Evolutionary conservation across 2,797 vertebrate species (phyloP), one percentile per base, ranked within the genome.

Genomic region (Dendrocincla fuliginosa): DNA sequence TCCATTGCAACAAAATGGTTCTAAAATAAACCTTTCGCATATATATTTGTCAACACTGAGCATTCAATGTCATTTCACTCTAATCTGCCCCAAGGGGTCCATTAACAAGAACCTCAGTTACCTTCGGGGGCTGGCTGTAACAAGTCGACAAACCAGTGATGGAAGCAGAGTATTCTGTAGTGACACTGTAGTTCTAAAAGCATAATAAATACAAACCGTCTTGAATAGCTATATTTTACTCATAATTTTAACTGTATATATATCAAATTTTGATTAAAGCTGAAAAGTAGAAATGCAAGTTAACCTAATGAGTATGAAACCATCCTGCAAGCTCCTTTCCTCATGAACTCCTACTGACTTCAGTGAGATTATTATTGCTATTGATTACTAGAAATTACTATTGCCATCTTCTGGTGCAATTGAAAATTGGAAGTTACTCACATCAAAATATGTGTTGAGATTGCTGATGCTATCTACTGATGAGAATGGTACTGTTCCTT

Each of bases 381-480:
- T 96, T 91, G 95, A 97, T 96, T 93, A 78, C 84, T 84, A 84
- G 95, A 96, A 96, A 96, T 94, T 91, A 78, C 89, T 96, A 92
- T 96, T 97, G 96, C 95, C 94, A 93, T 96, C 96, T 95, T 97
- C 95, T 96, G 93, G 95, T 96, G 61, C 89, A 95, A 84, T 63
- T 83, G 93, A 87, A 95, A 94, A 96, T 85, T 94, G 90, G 84
- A 96, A 85, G 75, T 49, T 64, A 24, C 59, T 49, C 50, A 87
- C 56, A 78, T 83, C 85, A 92, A 80, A 78, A 93, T 19, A 17
- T 17, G 19, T 80, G 42, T 65, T 68, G 78, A 83, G 68, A 75
- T 69, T 71, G 11, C 70, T 90, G 77, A 89, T 92, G 47, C 8
- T 94, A 74, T 85, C 86, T 85, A 57, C 39, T 22, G 19, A n/a